A percentile compares a stretch with the other conserved stretches of the same genome.
Evolutionary conservation across 2,888 invertebrate genomes (phyloP).

Genomic region (Dryocosmus kuriphilus): DNA sequence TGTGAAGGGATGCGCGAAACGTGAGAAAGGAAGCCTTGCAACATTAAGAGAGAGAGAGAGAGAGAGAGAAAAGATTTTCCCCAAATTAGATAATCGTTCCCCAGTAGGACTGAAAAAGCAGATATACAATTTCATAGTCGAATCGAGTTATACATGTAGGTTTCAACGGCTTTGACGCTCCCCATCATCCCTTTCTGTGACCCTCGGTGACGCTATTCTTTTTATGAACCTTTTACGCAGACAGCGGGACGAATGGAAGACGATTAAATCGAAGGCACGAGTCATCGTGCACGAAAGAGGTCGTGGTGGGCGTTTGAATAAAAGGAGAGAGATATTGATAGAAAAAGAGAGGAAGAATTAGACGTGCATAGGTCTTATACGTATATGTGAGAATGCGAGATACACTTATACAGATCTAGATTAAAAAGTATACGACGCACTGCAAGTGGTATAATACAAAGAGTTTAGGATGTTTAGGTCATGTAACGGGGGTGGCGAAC

Average conservation of each 20-base stretch:
- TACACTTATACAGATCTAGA: neutral
- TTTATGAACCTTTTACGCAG: slow-evolving; percentile 39
- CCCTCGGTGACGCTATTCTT: slow-evolving; percentile 39
- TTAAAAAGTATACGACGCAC: neutral
- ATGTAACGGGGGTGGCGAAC: slow-evolving; percentile 51
- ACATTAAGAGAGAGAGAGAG: neutral
- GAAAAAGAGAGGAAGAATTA: slow-evolving; percentile 23
- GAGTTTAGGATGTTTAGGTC: neutral
- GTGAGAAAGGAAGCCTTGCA: neutral
- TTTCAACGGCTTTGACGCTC: slow-evolving; percentile 25
- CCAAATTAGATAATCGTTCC: slow-evolving; percentile 19
- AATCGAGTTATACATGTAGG: neutral
- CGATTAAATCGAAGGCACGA: slow-evolving; percentile 50
- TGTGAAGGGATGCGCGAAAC: neutral
- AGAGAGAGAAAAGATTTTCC: neutral
- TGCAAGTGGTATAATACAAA: slow-evolving; percentile 1
- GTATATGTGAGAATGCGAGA: neutral
- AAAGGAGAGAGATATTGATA: slow-evolving; percentile 9
- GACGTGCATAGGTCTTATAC: neutral
- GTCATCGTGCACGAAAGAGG: slow-evolving; percentile 36
- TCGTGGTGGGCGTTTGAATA: slow-evolving; percentile 21
- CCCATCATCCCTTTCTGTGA: slow-evolving; percentile 34
- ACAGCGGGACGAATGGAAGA: slow-evolving; percentile 45
- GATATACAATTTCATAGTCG: slow-evolving; percentile 19
- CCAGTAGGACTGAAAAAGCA: neutral